Base-by-base conservation (phyloP, 2,888 invertebrate species). In the Athalia rosae region DNA sequence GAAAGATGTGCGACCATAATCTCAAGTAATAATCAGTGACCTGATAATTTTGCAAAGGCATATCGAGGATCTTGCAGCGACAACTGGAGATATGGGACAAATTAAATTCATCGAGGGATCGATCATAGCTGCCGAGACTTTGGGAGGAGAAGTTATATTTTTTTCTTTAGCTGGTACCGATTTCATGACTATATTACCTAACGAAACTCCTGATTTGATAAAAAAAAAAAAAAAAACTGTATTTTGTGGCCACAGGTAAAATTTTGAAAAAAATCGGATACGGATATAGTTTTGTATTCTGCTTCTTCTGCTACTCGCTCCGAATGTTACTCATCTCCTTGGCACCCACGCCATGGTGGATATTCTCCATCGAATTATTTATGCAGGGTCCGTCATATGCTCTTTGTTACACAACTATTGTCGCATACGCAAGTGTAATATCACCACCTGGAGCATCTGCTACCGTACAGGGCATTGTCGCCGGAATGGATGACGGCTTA, bases 331-430 rank as follows among this genome's bases (percentile, higher is more conserved):
- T 95, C 9, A 95, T 97, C 81, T 95, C 97, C 0, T 86, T 96
- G 79, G 94, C 95, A 78, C 92, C 93, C 41, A 93, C 94, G 83
- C 96, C 97, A 0, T 97, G 97, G 97, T 95, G 94, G 91, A 92
- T 96, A 1, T 91, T 98, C 0, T 93, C 93, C 0, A 92, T 97
- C 3, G 98, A 98, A 91, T 91, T 95, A 0, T 89, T 96, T 76
- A 93, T 96, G 92, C 96, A 96, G 88, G 97, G 97, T 0, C 94
- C 97, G 0, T 95, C 96, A 0, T 98, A 97, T 89, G 97, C 97
- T 0, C 90, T 97, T 0, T 95, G 95, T 83, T 97, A 97, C 86
- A 93, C 96, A 0, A 94, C 95, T 0, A 95, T 97, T 79, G 96
- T 96, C 15, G 92, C 92, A 0, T 93, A 92, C 79, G 92, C 92